phyloP scores from a whole-genome alignment of 2,888 invertebrate species.

The Protodeltote pygarga region DNA sequence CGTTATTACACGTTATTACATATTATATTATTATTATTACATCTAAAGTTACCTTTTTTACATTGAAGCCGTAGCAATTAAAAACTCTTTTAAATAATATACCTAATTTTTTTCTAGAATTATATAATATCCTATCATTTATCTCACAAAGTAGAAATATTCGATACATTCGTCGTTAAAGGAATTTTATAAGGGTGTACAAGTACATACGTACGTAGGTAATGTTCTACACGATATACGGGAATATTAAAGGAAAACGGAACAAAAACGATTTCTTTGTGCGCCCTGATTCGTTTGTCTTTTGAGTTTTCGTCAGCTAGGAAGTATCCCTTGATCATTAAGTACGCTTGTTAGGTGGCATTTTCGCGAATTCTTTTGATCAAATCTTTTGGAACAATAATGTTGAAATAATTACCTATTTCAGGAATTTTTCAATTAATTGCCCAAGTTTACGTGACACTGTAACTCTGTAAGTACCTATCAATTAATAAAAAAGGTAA shows the following conservation, averaged over 20 bases:
- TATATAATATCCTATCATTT: constrained; percentile 21
- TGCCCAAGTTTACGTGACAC: constrained; percentile 1
- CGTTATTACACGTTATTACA: too few species aligned
- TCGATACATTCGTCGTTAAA: constrained; percentile 40
- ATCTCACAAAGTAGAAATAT: constrained; percentile 34
- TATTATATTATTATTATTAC: too few species aligned
- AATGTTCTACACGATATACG: constrained; percentile 42
- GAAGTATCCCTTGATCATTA: constrained; percentile 75
- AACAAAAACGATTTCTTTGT: constrained; percentile 70
- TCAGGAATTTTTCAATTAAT: constrained; percentile 22
- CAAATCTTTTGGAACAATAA: constrained; percentile 35
- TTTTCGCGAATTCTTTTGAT: constrained; percentile 58
- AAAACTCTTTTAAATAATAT: too few species aligned
- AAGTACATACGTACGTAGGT: constrained; percentile 31
- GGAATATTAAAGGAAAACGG: constrained; percentile 64
- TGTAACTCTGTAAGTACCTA: background rate
- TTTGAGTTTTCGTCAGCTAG: constrained; percentile 71
- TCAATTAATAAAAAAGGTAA: background rate
- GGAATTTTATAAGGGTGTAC: constrained; percentile 40
- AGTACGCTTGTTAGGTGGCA: constrained; percentile 72
- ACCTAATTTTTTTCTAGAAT: too few species aligned
- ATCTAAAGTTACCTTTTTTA: too few species aligned
- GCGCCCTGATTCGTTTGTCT: constrained; percentile 71
- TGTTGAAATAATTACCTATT: constrained; percentile 21
- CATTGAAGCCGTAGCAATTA: too few species aligned